A percentile compares a stretch with the other conserved stretches of the same genome.
These are phyloP conservation scores for Serrognathus titanus DNA, from an alignment of 2,888 invertebrate species.

Conservation along the genomic window DNA sequence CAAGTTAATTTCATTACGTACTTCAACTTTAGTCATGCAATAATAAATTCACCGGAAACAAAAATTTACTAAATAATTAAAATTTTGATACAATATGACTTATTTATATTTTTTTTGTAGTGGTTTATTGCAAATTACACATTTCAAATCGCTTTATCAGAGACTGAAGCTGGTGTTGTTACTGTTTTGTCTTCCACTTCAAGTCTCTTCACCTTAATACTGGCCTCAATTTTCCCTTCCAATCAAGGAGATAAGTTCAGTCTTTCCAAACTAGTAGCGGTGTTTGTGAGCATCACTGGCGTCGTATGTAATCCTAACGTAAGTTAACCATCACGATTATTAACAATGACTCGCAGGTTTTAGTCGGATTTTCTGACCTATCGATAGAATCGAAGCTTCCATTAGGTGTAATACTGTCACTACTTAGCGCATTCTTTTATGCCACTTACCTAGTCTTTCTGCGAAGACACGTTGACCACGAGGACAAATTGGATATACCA, in stretches of 20 bases:
- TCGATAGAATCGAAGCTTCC: constrained; percentile 65
- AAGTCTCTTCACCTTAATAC: constrained; percentile 81
- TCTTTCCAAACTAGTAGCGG: constrained; percentile 78
- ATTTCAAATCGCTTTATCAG: constrained; percentile 82
- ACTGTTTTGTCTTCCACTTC: constrained; percentile 87
- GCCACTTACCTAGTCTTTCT: constrained; percentile 87
- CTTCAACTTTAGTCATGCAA: no score
- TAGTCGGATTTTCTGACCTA: constrained; percentile 74
- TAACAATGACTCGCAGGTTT: constrained; percentile 53
- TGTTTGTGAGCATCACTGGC: constrained; percentile 72
- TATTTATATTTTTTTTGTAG: constrained; percentile 53
- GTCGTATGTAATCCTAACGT: constrained; percentile 58
- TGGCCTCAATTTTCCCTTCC: constrained; percentile 85
- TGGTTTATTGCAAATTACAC: constrained; percentile 95
- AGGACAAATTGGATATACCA: constrained; percentile 91
- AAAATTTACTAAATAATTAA: no score
- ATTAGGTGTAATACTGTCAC: constrained; percentile 73
- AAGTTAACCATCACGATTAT: not conserved
- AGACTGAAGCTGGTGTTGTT: constrained; percentile 82
- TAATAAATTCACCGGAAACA: no score
- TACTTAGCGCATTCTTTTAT: constrained; percentile 86
- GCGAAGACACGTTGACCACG: constrained; percentile 81
- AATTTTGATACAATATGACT: no score
- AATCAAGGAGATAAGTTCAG: constrained; percentile 79
- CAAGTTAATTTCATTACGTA: no score